Base-by-base conservation (phyloP, 2,113 vertebrate species). In the Rhinoderma darwinii region DNA sequence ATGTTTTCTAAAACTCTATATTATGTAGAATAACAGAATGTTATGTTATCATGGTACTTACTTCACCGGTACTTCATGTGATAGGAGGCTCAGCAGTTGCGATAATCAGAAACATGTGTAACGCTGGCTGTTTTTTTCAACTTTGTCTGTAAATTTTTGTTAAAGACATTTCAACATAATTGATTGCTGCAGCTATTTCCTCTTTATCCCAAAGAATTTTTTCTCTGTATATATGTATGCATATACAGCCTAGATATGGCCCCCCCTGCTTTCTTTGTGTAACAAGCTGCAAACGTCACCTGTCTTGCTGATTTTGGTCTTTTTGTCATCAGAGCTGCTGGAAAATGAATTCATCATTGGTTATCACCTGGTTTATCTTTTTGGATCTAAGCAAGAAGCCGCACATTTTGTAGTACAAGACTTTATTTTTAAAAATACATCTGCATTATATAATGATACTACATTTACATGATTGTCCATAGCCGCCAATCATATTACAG, bases 71-170 rank as follows among this genome's bases (percentile, higher is more conserved):
- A 72, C 59, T 54, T 41, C 25, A 39, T 72, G 78, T 83, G 86
- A 86, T 43, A 25, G 39, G 68, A 87, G 85, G 82, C 88, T 47
- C 88, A 78, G 18, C 76, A 90, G 90, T 90, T 88, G 63, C 86
- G 90, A 88, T 92, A 94, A 95, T 89, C 88, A 90, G 77, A 93
- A 95, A 93, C 93, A 94, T 82, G 90, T 94, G 90, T 85, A 37
- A 75, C 83, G 59, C 88, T 80, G 82, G 63, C 79, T 66, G 92
- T 91, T 90, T 87, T 68, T 88, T 66, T 84, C 87, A 92, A 74
- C 88, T 90, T 91, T 76, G 86, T 83, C 92, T 88, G 66, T n/a
- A 86, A n/a, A 87, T 90, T 88, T 90, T 89, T 90, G 90, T 89
- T 79, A 88, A 86, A 89, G 88, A 86, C 82, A 68, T 90, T 84